Evolutionary conservation across 2,797 vertebrate species (phyloP), one percentile per base, ranked within the genome.

Genomic region (Tadarida brasiliensis): DNA sequence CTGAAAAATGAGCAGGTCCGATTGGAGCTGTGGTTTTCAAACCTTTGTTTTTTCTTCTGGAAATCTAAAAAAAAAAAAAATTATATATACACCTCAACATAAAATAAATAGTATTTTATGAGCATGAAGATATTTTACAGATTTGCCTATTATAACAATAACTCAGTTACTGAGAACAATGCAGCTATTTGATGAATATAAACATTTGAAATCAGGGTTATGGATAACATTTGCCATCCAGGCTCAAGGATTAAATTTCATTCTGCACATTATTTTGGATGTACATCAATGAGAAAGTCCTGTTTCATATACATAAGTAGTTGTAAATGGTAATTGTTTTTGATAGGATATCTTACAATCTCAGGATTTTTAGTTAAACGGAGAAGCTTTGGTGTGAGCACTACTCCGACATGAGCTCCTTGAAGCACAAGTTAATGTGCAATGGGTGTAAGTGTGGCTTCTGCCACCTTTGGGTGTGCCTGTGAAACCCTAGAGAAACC

Each of bases 251-350:
- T 80, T 33, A 88, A 7, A 70, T 94, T 91, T 85, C 93, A 56
- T 68, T 94, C 65, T 91, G 65, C 28, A 28, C 61, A 57, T 94
- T 85, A 26, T 76, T 74, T 96, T 95, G 80, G 74, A 88, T 51
- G 47, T 54, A 63, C 54, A 77, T 81, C 73, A 65, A 0, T 26
- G 85, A 89, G 80, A 85, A 94, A 61, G 54, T 70, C 3, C 28
- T 85, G 44, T 81, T 92, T 85, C 47, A 44, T 76, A 81, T 26
- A 70, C 26, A 11, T 47, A 51, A 89, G 92, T 76, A 65, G 70
- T 59, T 91, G 91, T 49, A 71, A 76, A 49, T 74, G 84, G 30
- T 83, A 70, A 63, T 85, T 76, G 47, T 71, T 93, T 85, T 74
- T 54, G 51, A 74, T 35, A 84, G 87, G 22, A 2, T 28, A n/a